Evolutionary conservation across 2,113 vertebrate species (phyloP).

Genomic region (Helogale parvula): DNA sequence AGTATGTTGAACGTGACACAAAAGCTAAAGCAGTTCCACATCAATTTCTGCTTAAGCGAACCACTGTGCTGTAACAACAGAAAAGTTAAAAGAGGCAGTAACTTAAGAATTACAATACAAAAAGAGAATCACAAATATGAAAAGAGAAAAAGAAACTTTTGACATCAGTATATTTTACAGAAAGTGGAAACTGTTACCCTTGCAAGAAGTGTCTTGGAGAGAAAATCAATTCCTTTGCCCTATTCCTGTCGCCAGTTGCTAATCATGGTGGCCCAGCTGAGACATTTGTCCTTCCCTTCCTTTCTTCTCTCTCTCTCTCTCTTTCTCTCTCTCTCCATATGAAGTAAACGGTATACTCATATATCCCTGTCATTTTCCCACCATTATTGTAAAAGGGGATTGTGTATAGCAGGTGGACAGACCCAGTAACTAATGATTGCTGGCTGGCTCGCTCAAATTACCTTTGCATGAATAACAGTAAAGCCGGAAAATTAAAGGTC

Average conservation of each 20-base stretch:
- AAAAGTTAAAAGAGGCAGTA: background rate
- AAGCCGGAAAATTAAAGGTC: background rate
- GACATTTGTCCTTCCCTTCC: background rate
- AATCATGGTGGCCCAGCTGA: background rate
- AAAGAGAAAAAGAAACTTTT: background rate
- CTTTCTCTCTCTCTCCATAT: background rate
- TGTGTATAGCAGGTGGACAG: background rate
- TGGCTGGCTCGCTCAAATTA: background rate
- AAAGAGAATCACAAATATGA: background rate
- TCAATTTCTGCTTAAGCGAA: background rate
- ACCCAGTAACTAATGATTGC: background rate
- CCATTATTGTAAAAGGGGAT: constrained; percentile 10
- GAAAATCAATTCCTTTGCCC: background rate
- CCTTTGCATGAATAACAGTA: background rate
- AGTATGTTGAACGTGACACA: background rate
- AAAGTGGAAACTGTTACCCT: background rate
- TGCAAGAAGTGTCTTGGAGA: background rate
- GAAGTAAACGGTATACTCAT: background rate
- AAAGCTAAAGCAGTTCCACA: background rate
- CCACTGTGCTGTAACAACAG: background rate
- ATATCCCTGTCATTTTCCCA: background rate
- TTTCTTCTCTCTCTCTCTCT: background rate
- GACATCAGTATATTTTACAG: background rate
- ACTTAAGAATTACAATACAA: background rate
- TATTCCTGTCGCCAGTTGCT: background rate